Evolutionary conservation across 2,797 vertebrate genomes (phyloP).

Genomic region (Tenualosa ilisha): DNA sequence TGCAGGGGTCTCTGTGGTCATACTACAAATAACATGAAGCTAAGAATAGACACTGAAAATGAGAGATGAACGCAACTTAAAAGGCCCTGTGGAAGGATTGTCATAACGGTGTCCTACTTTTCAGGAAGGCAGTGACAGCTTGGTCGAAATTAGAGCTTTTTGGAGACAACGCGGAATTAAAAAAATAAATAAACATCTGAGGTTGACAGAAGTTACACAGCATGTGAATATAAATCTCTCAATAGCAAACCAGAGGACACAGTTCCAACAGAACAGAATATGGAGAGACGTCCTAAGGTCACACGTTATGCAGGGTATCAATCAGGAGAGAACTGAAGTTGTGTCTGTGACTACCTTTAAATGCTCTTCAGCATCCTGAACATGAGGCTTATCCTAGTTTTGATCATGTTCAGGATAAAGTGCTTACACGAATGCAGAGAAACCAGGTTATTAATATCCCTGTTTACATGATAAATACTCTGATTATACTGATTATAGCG

Average conservation of each 20-base stretch:
- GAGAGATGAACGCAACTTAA: conserved; percentile 2
- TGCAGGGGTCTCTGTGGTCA: background rate
- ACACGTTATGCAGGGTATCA: background rate
- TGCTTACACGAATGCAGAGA: too few relatives aligned
- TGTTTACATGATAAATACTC: too few relatives aligned
- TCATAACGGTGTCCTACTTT: conserved; percentile 16
- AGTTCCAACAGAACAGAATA: background rate
- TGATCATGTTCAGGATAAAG: too few relatives aligned
- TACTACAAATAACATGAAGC: background rate
- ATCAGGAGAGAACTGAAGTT: too few relatives aligned
- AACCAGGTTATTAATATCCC: too few relatives aligned
- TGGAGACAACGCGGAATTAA: background rate
- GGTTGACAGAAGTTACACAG: background rate
- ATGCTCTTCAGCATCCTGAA: too few relatives aligned
- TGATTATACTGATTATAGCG: too few relatives aligned
- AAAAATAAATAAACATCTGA: background rate
- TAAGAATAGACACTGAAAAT: conserved; percentile 8
- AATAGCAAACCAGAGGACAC: background rate
- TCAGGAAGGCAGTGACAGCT: background rate
- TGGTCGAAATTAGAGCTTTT: background rate
- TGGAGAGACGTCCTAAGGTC: background rate
- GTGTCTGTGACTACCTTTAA: too few relatives aligned
- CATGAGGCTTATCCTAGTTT: too few relatives aligned
- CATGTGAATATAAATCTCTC: background rate
- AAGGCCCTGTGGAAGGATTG: conserved; percentile 1